Percentiles rank a stretch among this genome's conserved stretches.
Conservation (phyloP, 2,888 invertebrate genomes). For the Periphyllus acericola region DNA sequence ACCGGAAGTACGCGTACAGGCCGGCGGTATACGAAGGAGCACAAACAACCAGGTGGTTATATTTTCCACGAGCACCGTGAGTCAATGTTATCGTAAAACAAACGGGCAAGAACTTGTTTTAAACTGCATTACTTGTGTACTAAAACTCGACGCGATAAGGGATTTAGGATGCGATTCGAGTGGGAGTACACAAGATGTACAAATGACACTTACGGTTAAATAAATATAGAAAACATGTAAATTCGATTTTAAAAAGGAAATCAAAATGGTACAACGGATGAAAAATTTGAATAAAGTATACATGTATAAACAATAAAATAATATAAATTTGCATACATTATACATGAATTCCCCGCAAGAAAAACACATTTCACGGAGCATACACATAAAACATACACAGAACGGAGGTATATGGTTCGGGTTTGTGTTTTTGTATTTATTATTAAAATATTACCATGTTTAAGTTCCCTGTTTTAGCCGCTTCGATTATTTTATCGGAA, state of each 20-base stretch:
- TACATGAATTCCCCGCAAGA: not conserved
- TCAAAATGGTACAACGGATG: not conserved
- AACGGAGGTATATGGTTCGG: not conserved
- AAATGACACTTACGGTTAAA: not conserved
- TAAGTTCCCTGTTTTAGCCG: conserved; percentile 85
- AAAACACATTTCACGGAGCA: not conserved
- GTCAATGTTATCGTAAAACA: not conserved
- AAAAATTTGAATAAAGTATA: conserved; percentile 22
- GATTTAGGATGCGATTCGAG: not conserved
- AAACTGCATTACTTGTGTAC: not conserved
- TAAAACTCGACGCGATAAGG: not conserved
- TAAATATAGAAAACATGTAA: not conserved
- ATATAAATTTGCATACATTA: not conserved
- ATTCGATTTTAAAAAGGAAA: conserved; percentile 23
- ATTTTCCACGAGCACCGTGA: not conserved
- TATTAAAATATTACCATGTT: conserved; percentile 73
- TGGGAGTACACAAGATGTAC: not conserved
- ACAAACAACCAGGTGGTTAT: not conserved
- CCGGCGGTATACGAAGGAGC: not conserved
- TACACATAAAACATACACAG: not conserved
- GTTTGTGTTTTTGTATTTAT: conserved; percentile 14
- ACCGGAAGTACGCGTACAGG: no score
- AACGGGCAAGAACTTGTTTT: not conserved
- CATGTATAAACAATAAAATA: not conserved
- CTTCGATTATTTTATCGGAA: conserved; percentile 82